A percentile compares a stretch with the other conserved stretches of the same genome.
These are phyloP conservation scores for Lamproptera curius DNA, from an alignment of 2,888 invertebrate species.

Conservation along the genomic window DNA sequence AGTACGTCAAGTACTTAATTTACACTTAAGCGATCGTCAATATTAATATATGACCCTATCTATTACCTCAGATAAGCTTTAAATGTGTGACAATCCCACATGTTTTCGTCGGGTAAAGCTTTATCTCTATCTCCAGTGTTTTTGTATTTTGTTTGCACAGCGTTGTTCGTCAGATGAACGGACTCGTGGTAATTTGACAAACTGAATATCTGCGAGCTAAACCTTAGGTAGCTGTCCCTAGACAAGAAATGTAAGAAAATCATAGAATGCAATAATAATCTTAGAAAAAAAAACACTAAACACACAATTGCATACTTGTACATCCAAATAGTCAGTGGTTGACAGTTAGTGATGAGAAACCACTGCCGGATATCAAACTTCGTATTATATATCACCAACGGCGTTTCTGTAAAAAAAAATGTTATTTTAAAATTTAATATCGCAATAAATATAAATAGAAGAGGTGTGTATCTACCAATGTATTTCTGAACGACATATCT, in stretches of 20 bases:
- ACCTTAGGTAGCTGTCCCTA: conserved; percentile 93
- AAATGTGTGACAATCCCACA: conserved; percentile 95
- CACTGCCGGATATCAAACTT: conserved; percentile 98
- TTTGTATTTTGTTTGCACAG: conserved; percentile 93
- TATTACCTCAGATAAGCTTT: conserved; percentile 82
- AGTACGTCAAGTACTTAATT: too few relatives aligned
- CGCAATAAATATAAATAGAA: not conserved
- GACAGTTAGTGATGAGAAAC: conserved; percentile 94
- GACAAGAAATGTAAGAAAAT: not conserved
- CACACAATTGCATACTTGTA: conserved; percentile 86
- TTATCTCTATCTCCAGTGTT: conserved; percentile 84
- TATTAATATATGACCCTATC: conserved; percentile 34
- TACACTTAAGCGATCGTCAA: too few relatives aligned
- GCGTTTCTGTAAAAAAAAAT: conserved; percentile 83
- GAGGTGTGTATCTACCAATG: conserved; percentile 81
- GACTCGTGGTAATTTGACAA: conserved; percentile 94
- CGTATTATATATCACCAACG: conserved; percentile 91
- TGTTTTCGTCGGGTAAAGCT: conserved; percentile 91
- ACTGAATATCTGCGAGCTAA: conserved; percentile 93
- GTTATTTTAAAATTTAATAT: conserved; percentile 5
- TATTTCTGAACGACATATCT: conserved; percentile 97
- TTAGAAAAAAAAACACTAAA: too few relatives aligned
- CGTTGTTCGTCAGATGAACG: conserved; percentile 95
- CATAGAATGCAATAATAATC: too few relatives aligned
- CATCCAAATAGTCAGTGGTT: conserved; percentile 94